Percentiles rank a stretch among this genome's conserved stretches.
Evolutionary conservation across 1,140 invertebrate species (phyloP).

Genomic region (Pemphigus obesinymphae): DNA sequence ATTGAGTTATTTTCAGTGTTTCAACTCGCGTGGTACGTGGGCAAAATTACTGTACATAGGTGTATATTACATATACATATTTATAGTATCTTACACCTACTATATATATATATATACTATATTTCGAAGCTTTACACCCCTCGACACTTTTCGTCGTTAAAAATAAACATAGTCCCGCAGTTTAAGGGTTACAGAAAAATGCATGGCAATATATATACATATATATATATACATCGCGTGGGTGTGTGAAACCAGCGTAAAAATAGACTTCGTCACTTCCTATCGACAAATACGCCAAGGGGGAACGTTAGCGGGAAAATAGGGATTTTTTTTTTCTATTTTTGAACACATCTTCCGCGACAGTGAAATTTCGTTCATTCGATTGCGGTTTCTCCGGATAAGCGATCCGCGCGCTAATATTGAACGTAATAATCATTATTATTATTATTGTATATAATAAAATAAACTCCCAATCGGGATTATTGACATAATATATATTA

Average conservation of each 20-base stretch:
- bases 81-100: no score
- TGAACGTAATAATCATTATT: no score
- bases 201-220: no score
- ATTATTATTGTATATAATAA: neutral
- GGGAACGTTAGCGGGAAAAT: neutral
- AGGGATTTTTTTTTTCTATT: neutral
- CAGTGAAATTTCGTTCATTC: neutral
- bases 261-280: neutral
- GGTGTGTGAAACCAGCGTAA: neutral
- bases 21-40: neutral
- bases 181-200: neutral
- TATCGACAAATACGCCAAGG: neutral
- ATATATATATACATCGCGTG: neutral
- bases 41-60: neutral
- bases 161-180: neutral
- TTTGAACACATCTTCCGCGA: neutral
- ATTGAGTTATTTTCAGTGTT: neutral
- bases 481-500: neutral
- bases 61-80: neutral
- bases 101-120: neutral
- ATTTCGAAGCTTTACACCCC: neutral
- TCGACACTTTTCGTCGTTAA: neutral
- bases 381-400: neutral
- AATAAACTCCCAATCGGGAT: neutral
- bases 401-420: neutral